These are phyloP conservation scores for Notamacropus eugenii DNA, from an alignment of 2,797 vertebrate genomes.

Conservation along the genomic window DNA sequence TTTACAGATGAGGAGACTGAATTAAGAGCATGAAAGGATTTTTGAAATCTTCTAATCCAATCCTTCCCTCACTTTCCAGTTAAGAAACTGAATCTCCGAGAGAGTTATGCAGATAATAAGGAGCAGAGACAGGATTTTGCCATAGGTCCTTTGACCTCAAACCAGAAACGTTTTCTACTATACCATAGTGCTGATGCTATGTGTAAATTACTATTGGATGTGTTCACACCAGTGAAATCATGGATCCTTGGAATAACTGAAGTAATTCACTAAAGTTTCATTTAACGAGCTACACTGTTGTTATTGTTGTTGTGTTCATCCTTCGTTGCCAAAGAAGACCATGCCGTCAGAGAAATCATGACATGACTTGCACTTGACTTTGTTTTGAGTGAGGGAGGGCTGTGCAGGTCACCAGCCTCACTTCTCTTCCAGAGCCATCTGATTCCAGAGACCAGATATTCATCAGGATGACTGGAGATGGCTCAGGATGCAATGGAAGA, in stretches of 20 bases:
- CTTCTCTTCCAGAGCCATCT: no score
- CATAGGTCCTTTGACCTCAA: background rate
- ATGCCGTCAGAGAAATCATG: no score
- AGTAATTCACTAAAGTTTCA: slow-evolving; percentile 3
- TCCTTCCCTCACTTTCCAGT: background rate
- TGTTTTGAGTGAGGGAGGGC: no score
- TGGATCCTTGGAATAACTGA: background rate
- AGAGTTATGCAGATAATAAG: background rate
- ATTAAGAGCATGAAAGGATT: background rate
- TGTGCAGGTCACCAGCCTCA: no score
- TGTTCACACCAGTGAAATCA: background rate
- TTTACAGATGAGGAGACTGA: background rate
- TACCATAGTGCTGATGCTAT: background rate
- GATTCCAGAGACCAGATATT: no score
- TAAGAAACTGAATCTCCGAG: background rate
- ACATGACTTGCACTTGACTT: no score
- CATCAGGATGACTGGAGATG: no score
- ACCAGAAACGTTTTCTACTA: background rate
- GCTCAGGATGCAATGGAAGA: no score
- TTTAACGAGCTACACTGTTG: slow-evolving; percentile 15
- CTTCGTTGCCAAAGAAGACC: no score
- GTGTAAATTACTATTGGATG: background rate
- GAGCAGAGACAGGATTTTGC: background rate
- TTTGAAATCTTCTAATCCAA: background rate
- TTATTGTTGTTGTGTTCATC: no score